Evolutionary conservation across 2,113 vertebrate species (phyloP).

Genomic region (Hemibagrus wyckioides): DNA sequence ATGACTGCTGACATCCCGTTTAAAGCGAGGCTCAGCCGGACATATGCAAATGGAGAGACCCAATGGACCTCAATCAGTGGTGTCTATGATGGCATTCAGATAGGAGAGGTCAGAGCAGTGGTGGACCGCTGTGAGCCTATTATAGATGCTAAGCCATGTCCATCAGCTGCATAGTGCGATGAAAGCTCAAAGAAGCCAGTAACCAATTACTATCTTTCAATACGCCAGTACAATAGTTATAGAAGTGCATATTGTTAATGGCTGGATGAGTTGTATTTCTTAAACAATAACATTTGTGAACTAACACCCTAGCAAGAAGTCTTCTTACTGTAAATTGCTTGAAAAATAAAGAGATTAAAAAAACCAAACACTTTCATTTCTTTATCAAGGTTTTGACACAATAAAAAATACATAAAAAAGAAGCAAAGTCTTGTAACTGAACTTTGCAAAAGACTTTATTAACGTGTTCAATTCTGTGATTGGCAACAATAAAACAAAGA

Average conservation of each 20-base stretch:
- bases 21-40: constrained; percentile 69
- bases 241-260: background rate
- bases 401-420: background rate
- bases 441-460: background rate
- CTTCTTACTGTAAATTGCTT: background rate
- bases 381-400: background rate
- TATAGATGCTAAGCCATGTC: constrained; percentile 66
- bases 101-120: constrained; percentile 70
- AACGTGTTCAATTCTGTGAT: background rate
- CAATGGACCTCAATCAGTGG: constrained; percentile 70
- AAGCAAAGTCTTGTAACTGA: background rate
- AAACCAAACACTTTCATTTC: background rate
- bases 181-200: background rate
- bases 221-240: background rate
- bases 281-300: background rate
- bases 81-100: constrained; percentile 69
- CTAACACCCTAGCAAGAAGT: background rate
- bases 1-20: constrained; percentile 72
- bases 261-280: background rate
- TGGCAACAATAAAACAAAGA: background rate
- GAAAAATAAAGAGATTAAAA: constrained; percentile 9
- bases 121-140: constrained; percentile 72
- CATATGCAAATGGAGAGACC: constrained; percentile 69
- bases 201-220: background rate
- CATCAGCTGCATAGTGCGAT: constrained; percentile 42